Base-by-base conservation (phyloP, 37 sponge, comb jelly and placozoan species). In the Spongilla lacustris region DNA sequence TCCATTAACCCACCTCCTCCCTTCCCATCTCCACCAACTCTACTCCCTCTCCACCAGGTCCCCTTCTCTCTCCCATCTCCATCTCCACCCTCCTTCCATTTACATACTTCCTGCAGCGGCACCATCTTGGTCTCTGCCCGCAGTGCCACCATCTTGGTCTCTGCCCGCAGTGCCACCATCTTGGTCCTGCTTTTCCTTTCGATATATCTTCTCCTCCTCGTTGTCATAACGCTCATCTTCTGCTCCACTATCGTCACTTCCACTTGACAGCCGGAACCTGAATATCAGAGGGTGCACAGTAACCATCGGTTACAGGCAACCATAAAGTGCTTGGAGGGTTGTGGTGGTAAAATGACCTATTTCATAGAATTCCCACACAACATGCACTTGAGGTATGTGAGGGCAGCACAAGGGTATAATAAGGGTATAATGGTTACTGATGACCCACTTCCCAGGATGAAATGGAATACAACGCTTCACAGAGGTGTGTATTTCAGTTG, bases 221-320 rank as follows among this genome's bases (percentile, higher is more conserved):
- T 74, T 78, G 81, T 91, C 88, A 26, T 87, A 91, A 50, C 30
- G 21, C 0, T 91, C 76, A 31, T 83, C 88, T 29, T 91, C 86
- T 9, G 73, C 24, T 22, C 75, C 80, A 2, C 23, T 68, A 32
- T 28, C 79, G 0, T 71, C 79, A 19, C 24, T 38, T 26, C 87
- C 81, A 30, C 79, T 58, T 24, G 74, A 74, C 3, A 89, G 30
- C 4, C 89, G 89, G 29, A 83, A 89, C 73, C 89, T 89, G 36
- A 17, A 75, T 9, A 46, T 35, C 36, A 46, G 75, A 29, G 2
- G 9, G 13, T 6, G 6, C 6, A 6, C 41, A 41, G 6, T 41
- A 41, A 6, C 6, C 3, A 41, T 41, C 41, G 41, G 6, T 6
- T 41, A 9, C 6, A 41, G 41, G 6, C 3, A 41, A 41, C 6